These are phyloP conservation scores for Tetragonula carbonaria DNA, from an alignment of 2,888 invertebrate genomes.

Conservation along the genomic window DNA sequence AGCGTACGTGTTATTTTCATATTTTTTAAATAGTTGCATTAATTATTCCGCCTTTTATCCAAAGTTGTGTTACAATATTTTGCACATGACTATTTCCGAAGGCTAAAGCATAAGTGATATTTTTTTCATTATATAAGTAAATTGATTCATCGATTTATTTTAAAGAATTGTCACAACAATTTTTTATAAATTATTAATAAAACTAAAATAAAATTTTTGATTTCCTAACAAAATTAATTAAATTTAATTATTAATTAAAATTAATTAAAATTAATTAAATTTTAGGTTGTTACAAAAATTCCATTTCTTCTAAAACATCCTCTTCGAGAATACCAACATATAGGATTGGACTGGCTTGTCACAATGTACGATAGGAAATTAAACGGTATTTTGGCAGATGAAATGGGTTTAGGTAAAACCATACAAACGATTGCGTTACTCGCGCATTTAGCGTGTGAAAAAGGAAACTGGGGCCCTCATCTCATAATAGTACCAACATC, in stretches of 20 bases:
- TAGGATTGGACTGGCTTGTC: conserved; percentile 98
- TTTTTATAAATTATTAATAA: conserved; percentile 17
- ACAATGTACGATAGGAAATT: conserved; percentile 97
- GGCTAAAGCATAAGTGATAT: conserved; percentile 74
- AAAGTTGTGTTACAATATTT: conserved; percentile 73
- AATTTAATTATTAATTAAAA: conserved; percentile 72
- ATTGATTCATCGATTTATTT: conserved; percentile 38
- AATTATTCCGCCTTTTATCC: conserved; percentile 76
- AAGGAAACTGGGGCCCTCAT: conserved; percentile 98
- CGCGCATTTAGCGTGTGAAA: conserved; percentile 96
- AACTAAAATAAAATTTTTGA: neutral
- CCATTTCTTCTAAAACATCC: conserved; percentile 96
- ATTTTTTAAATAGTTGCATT: conserved; percentile 25
- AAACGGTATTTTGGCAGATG: conserved; percentile 98
- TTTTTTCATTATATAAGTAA: conserved; percentile 38
- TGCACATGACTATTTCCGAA: conserved; percentile 78
- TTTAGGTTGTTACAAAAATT: conserved; percentile 95
- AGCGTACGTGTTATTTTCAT: conserved; percentile 86
- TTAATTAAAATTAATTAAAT: conserved; percentile 69
- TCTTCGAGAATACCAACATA: conserved; percentile 98
- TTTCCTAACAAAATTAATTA: conserved; percentile 2
- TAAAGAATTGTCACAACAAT: conserved; percentile 64
- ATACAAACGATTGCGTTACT: conserved; percentile 98
- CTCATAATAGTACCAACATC: conserved; percentile 99
- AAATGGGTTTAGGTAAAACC: conserved; percentile 99